Evolutionary conservation across 2,888 invertebrate species (phyloP).

Genomic region (Stenotaenia linearis): DNA sequence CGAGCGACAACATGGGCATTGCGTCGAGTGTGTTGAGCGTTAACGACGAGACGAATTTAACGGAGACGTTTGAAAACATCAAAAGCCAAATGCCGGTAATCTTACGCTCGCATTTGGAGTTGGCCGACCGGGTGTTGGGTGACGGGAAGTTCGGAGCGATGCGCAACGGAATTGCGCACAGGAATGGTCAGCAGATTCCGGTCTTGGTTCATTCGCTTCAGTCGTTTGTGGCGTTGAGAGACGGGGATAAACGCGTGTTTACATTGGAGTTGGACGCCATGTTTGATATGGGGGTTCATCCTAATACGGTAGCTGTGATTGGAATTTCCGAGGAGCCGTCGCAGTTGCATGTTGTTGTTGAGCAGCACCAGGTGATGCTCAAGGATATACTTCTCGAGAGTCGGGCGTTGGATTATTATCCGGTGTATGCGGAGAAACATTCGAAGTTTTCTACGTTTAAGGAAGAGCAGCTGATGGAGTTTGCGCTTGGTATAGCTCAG

Average conservation of each 20-base stretch:
- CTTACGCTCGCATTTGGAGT: slow-evolving; percentile 64
- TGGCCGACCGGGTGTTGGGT: slow-evolving; percentile 63
- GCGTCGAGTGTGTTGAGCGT: slow-evolving; percentile 39
- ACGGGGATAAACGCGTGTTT: slow-evolving; percentile 31
- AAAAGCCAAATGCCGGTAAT: slow-evolving; percentile 69
- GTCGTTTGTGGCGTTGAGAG: background rate
- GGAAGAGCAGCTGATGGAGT: slow-evolving; percentile 59
- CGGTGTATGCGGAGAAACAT: slow-evolving; percentile 49
- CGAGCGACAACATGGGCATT: slow-evolving; percentile 56
- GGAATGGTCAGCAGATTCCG: slow-evolving; percentile 55
- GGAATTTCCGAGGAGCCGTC: slow-evolving; percentile 70
- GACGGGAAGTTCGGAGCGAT: slow-evolving; percentile 73
- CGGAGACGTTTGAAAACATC: slow-evolving; percentile 66
- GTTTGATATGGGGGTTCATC: slow-evolving; percentile 62
- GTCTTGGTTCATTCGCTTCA: slow-evolving; percentile 61
- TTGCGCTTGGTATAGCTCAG: slow-evolving; percentile 61
- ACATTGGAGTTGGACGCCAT: slow-evolving; percentile 67
- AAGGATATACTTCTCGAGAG: slow-evolving; percentile 64
- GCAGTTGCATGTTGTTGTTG: slow-evolving; percentile 63
- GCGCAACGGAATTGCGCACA: slow-evolving; percentile 63
- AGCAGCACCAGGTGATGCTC: slow-evolving; percentile 60
- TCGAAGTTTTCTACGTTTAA: slow-evolving; percentile 55
- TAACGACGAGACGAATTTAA: slow-evolving; percentile 41
- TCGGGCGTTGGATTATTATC: slow-evolving; percentile 51
- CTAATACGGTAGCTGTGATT: slow-evolving; percentile 65